Conservation (phyloP, 2,113 vertebrate species). For the Xiphophorus couchianus region DNA sequence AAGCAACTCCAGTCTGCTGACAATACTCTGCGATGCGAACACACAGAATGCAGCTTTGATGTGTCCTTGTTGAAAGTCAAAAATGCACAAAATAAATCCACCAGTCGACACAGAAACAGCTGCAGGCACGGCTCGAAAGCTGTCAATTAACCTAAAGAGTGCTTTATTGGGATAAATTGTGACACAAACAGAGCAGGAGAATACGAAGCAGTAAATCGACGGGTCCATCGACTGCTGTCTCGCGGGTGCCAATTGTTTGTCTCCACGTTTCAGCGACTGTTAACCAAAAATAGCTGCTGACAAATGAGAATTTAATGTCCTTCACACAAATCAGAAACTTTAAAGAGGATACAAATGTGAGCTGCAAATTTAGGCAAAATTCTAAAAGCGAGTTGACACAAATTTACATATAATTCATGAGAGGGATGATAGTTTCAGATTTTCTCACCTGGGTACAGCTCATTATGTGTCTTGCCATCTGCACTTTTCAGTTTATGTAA, state of each 20-base stretch:
- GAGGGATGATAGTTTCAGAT: not conserved
- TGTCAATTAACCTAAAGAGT: conserved; percentile 53
- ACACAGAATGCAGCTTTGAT: conserved; percentile 19
- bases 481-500: conserved; percentile 56
- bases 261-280: not conserved
- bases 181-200: conserved; percentile 12
- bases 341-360: not conserved
- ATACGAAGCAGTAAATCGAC: conserved; percentile 34
- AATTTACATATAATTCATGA: not conserved
- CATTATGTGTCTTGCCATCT: conserved; percentile 30
- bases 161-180: conserved; percentile 41
- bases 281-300: not conserved
- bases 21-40: conserved; percentile 14
- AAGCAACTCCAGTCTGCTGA: conserved; percentile 24
- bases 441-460: conserved; percentile 19
- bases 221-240: conserved; percentile 23
- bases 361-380: not conserved
- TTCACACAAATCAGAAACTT: not conserved
- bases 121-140: conserved; percentile 32
- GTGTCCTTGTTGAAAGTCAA: conserved; percentile 49
- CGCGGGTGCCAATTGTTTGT: not conserved
- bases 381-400: not conserved
- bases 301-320: not conserved
- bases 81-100: conserved; percentile 6
- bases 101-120: conserved; percentile 35